Percentiles rank a stretch among this genome's conserved stretches.
Conservation (phyloP, 2,113 vertebrate species). For the Sinocyclocheilus maitianheensis region DNA sequence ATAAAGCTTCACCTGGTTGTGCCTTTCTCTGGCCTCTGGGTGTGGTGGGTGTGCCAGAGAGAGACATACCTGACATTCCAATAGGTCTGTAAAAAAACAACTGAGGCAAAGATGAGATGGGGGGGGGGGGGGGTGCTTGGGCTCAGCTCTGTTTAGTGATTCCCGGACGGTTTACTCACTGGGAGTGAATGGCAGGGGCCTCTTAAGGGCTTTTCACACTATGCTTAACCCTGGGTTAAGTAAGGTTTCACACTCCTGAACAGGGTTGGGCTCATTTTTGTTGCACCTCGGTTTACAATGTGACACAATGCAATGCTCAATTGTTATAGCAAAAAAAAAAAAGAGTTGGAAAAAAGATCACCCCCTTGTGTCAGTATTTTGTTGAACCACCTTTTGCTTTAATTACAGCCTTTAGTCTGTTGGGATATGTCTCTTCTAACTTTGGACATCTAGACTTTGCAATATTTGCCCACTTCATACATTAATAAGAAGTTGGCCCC, state of each 20-base stretch:
- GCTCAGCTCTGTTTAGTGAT: slow-evolving; percentile 40
- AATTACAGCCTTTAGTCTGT: too few relatives aligned
- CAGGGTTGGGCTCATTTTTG: background rate
- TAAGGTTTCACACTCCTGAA: background rate
- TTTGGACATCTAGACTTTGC: too few relatives aligned
- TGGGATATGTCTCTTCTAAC: too few relatives aligned
- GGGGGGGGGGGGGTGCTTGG: background rate
- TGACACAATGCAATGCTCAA: background rate
- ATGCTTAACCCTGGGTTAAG: slow-evolving; percentile 8
- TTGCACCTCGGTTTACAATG: background rate
- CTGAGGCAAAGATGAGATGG: slow-evolving; percentile 33
- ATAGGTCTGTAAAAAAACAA: slow-evolving; percentile 43
- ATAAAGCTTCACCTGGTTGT: slow-evolving; percentile 54
- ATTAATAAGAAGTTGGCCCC: too few relatives aligned
- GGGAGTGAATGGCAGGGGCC: background rate
- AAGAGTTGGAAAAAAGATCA: too few relatives aligned
- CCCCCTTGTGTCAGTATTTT: too few relatives aligned
- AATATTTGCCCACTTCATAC: too few relatives aligned
- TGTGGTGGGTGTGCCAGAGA: slow-evolving; percentile 46
- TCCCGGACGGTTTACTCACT: slow-evolving; percentile 3
- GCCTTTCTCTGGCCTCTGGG: slow-evolving; percentile 38
- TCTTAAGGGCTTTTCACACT: slow-evolving; percentile 14
- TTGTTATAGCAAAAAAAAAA: background rate
- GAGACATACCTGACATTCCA: slow-evolving; percentile 55
- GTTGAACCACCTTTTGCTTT: too few relatives aligned